Base-by-base conservation (phyloP, 2,797 vertebrate species). In the Carcharodon carcharias region DNA sequence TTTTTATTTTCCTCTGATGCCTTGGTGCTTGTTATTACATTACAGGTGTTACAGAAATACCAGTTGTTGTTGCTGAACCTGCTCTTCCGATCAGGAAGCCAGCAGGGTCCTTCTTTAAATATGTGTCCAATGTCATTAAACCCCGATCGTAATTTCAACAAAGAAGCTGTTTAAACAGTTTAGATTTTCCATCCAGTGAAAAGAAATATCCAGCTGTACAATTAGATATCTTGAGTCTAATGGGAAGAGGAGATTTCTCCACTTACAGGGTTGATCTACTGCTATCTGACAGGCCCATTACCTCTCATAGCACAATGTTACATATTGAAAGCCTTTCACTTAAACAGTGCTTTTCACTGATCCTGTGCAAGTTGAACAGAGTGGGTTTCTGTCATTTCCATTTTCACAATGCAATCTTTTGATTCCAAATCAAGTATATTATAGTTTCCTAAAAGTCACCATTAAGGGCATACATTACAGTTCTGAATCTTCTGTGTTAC, bases 361-460 rank as follows among this genome's bases (percentile, higher is more conserved):
- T 8, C 85, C 54, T 56, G 85, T 50, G 85, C 50, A 65, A 67
- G n/a, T 26, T 93, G 63, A 6, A 65, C 91, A 67, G 91, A 65
- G 63, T 65, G 61, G 18, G 61, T 93, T 93, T 45, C n/a, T 93
- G 2, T 31, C 63, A 45, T 73, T 95, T 73, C 26, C 67, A 95
- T 77, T 73, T 54, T 95, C 69, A 95, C 94, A 95, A 35, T 73
- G 12, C 54, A 50, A 73, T 56, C 50, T 77, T 95, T 95, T 73
- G 50, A 95, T 58, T 77, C 77, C 50, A 95, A 77, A 77, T 58
- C 69, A 54, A 40, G 14, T 94, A 95, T 18, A 54, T 21, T 26
- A 93, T 93, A 67, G 63, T 67, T 73, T 77, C 45, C 77, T 50
- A 54, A 69, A 95, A 95, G 54, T 1, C 69, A 67, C 61, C 18